Base-by-base conservation (phyloP, 92 coral and sea anemone genomes). In the Scolanthus callimorphus region DNA sequence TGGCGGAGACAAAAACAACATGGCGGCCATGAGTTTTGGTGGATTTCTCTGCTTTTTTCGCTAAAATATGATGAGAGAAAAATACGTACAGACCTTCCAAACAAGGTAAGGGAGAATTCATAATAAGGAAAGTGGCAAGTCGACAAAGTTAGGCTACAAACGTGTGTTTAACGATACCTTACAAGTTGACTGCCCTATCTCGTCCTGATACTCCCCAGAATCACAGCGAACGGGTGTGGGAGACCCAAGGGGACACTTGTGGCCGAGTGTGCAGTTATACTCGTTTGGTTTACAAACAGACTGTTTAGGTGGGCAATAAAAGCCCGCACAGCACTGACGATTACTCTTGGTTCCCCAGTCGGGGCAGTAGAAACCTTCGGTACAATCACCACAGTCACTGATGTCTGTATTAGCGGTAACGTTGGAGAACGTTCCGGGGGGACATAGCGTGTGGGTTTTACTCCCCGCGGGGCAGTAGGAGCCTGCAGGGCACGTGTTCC, bases 241-340 rank as follows among this genome's bases (percentile, higher is more conserved):
- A 11, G 96, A 88, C 9, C 96, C 98, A 17, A 30, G 38, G 0
- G 68, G 83, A 50, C 98, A 92, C 61, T 84, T 83, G 63, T 92
- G 98, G 2, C 96, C 98, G 29, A 67, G 56, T 3, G 85, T 80
- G 52, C 98, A 92, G 29, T 70, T 75, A 49, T 49, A 71, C 34
- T 62, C 68, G 50, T 66, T 83, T 27, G 98, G 98, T 45, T 84
- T 76, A 3, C 65, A 60, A 29, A 63, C 79, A 27, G 31, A 55
- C 65, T 92, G 98, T 25, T 90, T 84, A 11, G 88, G 90, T 31
- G 98, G 98, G 30, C 98, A 92, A 62, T 67, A 92, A 55, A 55
- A 92, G 17, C 98, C 96, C 12, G 73, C 77, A 50, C 69, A 72
- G 65, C 98, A 92, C 65, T 72, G 43, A 45, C 66, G 89, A 0